Conservation (phyloP, 2,888 invertebrate genomes). For the Plemyria rubiginata region DNA sequence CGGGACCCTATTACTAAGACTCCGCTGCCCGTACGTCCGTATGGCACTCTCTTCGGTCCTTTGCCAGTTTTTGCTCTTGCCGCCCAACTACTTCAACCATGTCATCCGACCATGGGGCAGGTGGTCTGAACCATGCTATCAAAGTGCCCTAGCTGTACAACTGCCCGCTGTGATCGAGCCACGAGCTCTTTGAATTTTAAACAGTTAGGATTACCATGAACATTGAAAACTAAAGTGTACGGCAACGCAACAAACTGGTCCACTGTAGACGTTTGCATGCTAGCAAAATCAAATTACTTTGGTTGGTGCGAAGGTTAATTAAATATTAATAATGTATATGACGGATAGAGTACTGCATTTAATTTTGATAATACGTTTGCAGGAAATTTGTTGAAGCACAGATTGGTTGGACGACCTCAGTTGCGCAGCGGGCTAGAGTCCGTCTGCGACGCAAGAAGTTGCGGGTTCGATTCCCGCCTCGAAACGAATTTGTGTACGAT, state of each 20-base stretch:
- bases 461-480: no score
- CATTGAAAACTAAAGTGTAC: constrained; percentile 51
- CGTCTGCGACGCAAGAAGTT: no score
- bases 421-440: no score
- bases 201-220: constrained; percentile 55
- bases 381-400: neutral
- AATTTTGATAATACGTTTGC: neutral
- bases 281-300: constrained; percentile 37
- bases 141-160: constrained; percentile 1
- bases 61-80: no score
- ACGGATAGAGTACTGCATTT: neutral
- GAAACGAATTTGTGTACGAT: no score
- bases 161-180: constrained; percentile 29
- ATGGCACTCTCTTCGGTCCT: no score
- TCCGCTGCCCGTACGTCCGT: no score
- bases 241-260: constrained; percentile 38
- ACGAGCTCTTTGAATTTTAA: constrained; percentile 64
- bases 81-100: no score
- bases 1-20: no score
- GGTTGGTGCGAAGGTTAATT: constrained; percentile 27
- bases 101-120: no score
- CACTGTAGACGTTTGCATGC: constrained; percentile 38
- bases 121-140: no score
- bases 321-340: constrained; percentile 18
- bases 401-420: no score